Percentiles rank a stretch among this genome's conserved stretches.
Evolutionary conservation across 2,888 invertebrate species (phyloP).

Genomic region (Kuschelorhynchus macadamiae): DNA sequence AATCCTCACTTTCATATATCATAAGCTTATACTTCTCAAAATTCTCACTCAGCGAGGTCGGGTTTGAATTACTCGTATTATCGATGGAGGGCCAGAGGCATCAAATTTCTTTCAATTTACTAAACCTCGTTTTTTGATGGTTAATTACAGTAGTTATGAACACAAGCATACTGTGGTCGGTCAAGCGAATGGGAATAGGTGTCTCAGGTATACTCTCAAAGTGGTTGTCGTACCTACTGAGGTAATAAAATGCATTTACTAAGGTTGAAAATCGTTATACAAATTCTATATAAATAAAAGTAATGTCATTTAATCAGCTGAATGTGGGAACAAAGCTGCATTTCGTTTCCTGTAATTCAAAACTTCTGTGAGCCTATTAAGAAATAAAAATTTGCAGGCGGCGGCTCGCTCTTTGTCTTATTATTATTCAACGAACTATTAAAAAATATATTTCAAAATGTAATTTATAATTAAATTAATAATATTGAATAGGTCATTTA

Average conservation of each 20-base stretch:
- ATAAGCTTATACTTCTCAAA: no score
- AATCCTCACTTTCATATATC: no score
- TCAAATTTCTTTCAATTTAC: constrained; percentile 14
- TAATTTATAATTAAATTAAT: no score
- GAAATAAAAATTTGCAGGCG: not conserved
- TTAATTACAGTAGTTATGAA: constrained; percentile 10
- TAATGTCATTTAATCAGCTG: not conserved
- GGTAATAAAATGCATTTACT: no score
- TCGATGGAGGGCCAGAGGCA: constrained; percentile 13
- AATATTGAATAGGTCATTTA: no score
- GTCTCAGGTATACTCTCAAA: not conserved
- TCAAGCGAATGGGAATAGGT: constrained; percentile 10
- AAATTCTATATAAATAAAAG: constrained; percentile 2
- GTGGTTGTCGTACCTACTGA: not conserved
- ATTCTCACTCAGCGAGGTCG: no score
- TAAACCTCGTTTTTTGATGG: constrained; percentile 5
- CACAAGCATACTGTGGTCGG: constrained; percentile 17
- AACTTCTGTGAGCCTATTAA: not conserved
- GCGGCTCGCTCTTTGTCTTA: no score
- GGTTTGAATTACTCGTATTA: no score
- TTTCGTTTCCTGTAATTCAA: not conserved
- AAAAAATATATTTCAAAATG: no score
- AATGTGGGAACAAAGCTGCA: constrained; percentile 8
- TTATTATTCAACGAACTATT: no score
- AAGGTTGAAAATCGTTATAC: constrained; percentile 12